phyloP scores from a whole-genome alignment of 1,140 invertebrate species.

The Heliconius himera region DNA sequence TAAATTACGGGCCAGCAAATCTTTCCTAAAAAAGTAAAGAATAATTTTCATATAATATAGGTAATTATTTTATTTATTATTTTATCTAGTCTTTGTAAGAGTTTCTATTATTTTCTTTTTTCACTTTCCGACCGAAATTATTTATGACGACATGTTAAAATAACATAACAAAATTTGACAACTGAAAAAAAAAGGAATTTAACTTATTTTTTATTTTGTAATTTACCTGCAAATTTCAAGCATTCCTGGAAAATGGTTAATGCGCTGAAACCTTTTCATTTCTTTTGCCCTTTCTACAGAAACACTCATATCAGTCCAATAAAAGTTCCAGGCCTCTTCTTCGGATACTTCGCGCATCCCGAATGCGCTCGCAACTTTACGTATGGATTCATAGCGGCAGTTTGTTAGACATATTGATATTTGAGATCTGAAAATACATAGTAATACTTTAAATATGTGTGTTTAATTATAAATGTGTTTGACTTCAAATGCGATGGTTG shows the following conservation, averaged over 20 bases:
- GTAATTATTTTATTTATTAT: no score
- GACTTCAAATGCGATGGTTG: no score
- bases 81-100: background rate
- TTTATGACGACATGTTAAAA: no score
- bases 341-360: slow-evolving; percentile 91
- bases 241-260: slow-evolving; percentile 97
- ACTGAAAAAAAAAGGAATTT: no score
- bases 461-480: no score
- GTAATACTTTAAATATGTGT: background rate
- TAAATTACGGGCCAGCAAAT: slow-evolving; percentile 91
- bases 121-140: no score
- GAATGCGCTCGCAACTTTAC: slow-evolving; percentile 86
- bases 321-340: slow-evolving; percentile 92
- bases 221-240: slow-evolving; percentile 89
- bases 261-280: slow-evolving; percentile 94
- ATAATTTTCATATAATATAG: no score
- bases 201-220: no score
- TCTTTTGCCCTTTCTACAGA: slow-evolving; percentile 92
- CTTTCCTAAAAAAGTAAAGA: slow-evolving; percentile 83
- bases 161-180: no score
- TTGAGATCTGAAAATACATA: slow-evolving; percentile 57
- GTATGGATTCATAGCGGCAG: slow-evolving; percentile 89
- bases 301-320: slow-evolving; percentile 93
- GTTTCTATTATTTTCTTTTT: no score
- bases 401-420: slow-evolving; percentile 87